Conservation (phyloP, 2,888 invertebrate genomes). For the Xanthorhoe spadicearia region DNA sequence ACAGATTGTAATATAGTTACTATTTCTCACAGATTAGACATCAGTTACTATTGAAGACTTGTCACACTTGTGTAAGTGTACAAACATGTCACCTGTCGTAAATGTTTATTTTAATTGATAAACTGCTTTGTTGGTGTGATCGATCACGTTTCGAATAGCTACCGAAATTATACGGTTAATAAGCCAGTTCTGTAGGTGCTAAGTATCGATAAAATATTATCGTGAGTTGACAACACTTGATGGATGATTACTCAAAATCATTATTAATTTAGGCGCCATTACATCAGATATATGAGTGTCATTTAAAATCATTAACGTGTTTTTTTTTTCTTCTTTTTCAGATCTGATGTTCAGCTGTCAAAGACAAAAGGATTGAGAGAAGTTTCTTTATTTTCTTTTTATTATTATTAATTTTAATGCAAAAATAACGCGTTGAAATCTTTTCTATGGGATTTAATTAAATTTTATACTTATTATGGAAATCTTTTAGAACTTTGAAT, state of each 20-base stretch:
- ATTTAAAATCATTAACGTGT: constrained; percentile 27
- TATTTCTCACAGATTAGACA: neutral
- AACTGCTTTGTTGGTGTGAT: constrained; percentile 68
- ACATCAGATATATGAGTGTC: constrained; percentile 39
- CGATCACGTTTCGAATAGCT: constrained; percentile 68
- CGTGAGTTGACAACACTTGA: constrained; percentile 68
- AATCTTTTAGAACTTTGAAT: neutral
- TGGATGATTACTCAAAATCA: constrained; percentile 49
- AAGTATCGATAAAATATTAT: constrained; percentile 66
- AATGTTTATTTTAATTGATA: constrained; percentile 68
- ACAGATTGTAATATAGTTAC: constrained; percentile 49
- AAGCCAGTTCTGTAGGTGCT: constrained; percentile 58
- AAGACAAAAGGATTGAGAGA: neutral
- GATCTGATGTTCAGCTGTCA: constrained; percentile 22
- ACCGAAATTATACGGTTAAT: constrained; percentile 65
- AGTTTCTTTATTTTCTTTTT: constrained; percentile 18
- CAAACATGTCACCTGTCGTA: constrained; percentile 69
- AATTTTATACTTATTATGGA: neutral
- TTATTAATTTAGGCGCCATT: constrained; percentile 10
- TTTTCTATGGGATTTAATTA: neutral
- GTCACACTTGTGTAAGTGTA: constrained; percentile 53
- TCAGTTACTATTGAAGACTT: neutral
- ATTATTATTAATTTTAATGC: neutral
- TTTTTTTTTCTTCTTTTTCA: constrained; percentile 45
- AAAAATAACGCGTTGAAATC: neutral